Base-by-base conservation (phyloP, 2,888 invertebrate genomes). In the Pyralis farinalis region DNA sequence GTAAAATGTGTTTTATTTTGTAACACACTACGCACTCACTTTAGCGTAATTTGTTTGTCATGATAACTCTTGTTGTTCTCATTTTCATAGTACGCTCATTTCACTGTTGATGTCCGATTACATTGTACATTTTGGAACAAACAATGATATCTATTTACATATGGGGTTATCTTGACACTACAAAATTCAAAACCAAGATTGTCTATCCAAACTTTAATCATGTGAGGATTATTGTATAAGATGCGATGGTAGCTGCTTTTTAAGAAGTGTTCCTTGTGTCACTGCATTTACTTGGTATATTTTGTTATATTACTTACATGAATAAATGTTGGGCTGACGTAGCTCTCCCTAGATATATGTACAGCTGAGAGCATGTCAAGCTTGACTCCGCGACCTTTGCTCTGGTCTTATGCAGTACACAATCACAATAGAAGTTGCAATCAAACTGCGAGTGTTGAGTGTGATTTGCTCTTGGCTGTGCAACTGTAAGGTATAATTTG, bases 11-110 rank as follows among this genome's bases (percentile, higher is more conserved):
- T 71, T 72, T 47, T 55, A 63, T 67, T 64, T 64, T 51, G 50
- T 59, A 60, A 68, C 63, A 61, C 63, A 72, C 58, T 60, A 73
- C 72, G 75, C 71, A 77, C 70, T 71, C 71, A 67, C 53, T 64
- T 62, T 84, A 86, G 86, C 77, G 79, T 83, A 84, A 84, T 80
- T 83, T 82, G 83, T 77, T 72, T 79, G 81, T 80, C 76, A 73
- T 49, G 75, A 78, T 85, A 80, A 82, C 81, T 76, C 78, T 61
- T 49, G 46, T 53, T 64, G 63, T 64, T 64, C 63, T 57, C 58
- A 54, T 56, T 56, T 51, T 46, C 52, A 58, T 58, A 57, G 58
- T 55, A 51, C 40, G 60, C 63, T 62, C 53, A 62, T 55, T 64
- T 64, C 57, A 53, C 63, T 63, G 46, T 57, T 52, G 51, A 57